Percentiles rank a stretch among this genome's conserved stretches.
phyloP scores from a whole-genome alignment of 1,140 invertebrate species.

The Pararge aegeria region DNA sequence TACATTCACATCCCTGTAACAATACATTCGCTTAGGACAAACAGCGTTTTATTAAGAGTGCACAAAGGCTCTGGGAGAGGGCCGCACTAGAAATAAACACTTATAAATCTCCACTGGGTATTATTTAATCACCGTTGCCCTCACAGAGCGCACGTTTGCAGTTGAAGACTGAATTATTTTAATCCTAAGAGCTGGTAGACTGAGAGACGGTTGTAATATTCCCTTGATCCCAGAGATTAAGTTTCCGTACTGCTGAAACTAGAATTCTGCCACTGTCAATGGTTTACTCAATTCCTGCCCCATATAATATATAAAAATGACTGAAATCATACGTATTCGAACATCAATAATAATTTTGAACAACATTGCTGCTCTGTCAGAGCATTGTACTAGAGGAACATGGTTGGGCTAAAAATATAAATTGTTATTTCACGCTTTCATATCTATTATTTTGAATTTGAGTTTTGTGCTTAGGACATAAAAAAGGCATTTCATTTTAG shows the following conservation, averaged over 20 bases:
- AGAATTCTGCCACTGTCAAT: no score
- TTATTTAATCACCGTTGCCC: slow-evolving; percentile 70
- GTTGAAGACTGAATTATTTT: slow-evolving; percentile 73
- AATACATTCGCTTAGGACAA: slow-evolving; percentile 59
- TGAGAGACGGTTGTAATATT: background rate
- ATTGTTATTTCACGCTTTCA: no score
- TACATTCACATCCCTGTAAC: slow-evolving; percentile 49
- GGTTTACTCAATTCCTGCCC: no score
- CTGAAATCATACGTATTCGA: no score
- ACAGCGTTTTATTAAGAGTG: slow-evolving; percentile 61
- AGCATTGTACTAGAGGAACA: no score
- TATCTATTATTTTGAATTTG: no score
- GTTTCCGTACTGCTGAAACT: background rate
- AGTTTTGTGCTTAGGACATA: no score
- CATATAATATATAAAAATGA: no score
- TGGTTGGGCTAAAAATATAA: no score
- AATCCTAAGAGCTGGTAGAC: slow-evolving; percentile 46
- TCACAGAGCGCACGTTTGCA: slow-evolving; percentile 63
- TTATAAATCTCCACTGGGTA: slow-evolving; percentile 70
- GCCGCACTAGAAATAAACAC: slow-evolving; percentile 62
- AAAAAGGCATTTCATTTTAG: no score
- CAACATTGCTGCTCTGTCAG: no score
- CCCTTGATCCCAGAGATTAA: background rate
- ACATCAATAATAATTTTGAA: no score
- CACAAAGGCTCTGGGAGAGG: slow-evolving; percentile 49